These are phyloP conservation scores for Dryobotodes eremita DNA, from an alignment of 2,888 invertebrate species.

Conservation along the genomic window DNA sequence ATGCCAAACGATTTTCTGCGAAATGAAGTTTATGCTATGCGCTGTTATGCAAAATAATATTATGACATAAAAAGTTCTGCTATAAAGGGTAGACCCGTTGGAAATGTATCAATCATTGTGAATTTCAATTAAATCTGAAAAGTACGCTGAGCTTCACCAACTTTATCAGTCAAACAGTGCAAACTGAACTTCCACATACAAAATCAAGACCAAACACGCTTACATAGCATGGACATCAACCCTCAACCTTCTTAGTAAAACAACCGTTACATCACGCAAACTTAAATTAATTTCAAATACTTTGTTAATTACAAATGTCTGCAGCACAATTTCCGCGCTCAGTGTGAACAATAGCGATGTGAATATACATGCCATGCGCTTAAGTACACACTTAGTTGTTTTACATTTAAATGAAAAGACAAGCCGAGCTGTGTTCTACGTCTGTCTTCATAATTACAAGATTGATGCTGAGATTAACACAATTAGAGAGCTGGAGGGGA, in stretches of 20 bases:
- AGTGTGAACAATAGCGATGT: slow-evolving; percentile 51
- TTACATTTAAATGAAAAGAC: slow-evolving; percentile 58
- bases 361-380: slow-evolving; percentile 42
- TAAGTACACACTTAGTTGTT: slow-evolving; percentile 49
- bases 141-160: background rate
- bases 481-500: slow-evolving; percentile 73
- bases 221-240: slow-evolving; percentile 5
- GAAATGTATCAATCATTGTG: background rate
- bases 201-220: slow-evolving; percentile 7
- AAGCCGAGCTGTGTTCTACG: slow-evolving; percentile 43
- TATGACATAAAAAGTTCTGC: too few relatives aligned
- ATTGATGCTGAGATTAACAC: slow-evolving; percentile 78
- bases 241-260: slow-evolving; percentile 16
- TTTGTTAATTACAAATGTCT: slow-evolving; percentile 59
- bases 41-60: too few relatives aligned
- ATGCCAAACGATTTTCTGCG: too few relatives aligned
- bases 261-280: slow-evolving; percentile 32
- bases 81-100: too few relatives aligned
- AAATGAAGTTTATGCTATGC: too few relatives aligned
- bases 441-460: slow-evolving; percentile 73
- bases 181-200: slow-evolving; percentile 11
- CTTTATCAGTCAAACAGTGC: background rate
- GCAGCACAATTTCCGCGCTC: slow-evolving; percentile 47
- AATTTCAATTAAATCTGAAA: slow-evolving; percentile 16
- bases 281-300: slow-evolving; percentile 61